phyloP scores from a whole-genome alignment of 2,113 vertebrate genomes.

The Mastomys coucha region DNA sequence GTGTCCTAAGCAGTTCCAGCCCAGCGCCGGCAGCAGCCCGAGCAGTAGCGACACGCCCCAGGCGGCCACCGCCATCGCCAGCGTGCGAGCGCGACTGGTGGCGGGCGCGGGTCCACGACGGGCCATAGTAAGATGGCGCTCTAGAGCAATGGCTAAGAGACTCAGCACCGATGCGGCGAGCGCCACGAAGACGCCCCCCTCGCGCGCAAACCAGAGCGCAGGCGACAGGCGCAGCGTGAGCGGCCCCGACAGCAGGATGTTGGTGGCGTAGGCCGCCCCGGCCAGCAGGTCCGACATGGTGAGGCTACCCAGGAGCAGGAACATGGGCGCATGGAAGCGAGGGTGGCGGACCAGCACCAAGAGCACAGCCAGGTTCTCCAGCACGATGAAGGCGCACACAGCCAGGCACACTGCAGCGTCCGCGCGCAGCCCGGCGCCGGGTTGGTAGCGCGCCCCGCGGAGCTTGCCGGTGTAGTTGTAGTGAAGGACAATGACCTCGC shows the following conservation, averaged over 20 bases:
- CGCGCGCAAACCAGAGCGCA: conserved; percentile 92
- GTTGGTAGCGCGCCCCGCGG: conserved; percentile 87
- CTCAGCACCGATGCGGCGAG: conserved; percentile 93
- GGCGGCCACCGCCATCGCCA: conserved; percentile 89
- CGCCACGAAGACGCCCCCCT: conserved; percentile 93
- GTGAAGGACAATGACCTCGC: conserved; percentile 88
- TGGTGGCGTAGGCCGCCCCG: conserved; percentile 93
- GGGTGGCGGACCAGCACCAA: conserved; percentile 93
- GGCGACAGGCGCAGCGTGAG: conserved; percentile 92
- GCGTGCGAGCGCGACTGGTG: conserved; percentile 89
- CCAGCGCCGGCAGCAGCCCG: conserved; percentile 91
- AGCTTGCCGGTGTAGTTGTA: conserved; percentile 95
- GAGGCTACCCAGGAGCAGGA: conserved; percentile 93
- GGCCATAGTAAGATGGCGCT: conserved; percentile 94
- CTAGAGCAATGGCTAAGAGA: conserved; percentile 94
- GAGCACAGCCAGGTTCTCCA: conserved; percentile 93
- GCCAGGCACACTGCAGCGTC: conserved; percentile 90
- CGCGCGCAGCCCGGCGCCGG: conserved; percentile 86
- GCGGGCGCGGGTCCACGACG: conserved; percentile 91
- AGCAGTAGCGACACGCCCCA: conserved; percentile 91
- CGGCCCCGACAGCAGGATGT: conserved; percentile 92
- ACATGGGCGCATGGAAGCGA: conserved; percentile 95
- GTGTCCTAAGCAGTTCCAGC: conserved; percentile 93
- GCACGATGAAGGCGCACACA: conserved; percentile 92
- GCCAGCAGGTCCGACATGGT: conserved; percentile 94